These are phyloP conservation scores for Zaprionus vittiger DNA, from an alignment of 1,140 invertebrate genomes.

Conservation along the genomic window DNA sequence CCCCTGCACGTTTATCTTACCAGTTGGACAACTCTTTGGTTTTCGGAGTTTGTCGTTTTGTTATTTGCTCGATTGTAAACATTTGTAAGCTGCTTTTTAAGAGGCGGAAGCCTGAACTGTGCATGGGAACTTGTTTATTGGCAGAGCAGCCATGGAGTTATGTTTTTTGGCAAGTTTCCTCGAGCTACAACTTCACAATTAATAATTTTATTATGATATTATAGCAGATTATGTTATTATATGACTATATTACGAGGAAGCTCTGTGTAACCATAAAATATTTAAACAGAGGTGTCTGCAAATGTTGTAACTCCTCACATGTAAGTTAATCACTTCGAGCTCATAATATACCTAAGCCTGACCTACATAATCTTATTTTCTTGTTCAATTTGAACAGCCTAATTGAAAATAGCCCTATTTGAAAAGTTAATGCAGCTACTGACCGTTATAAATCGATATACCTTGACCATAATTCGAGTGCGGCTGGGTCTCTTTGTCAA, in stretches of 20 bases:
- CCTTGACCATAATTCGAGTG: conserved; percentile 53
- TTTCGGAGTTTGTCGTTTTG: conserved; percentile 39
- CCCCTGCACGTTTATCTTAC: conserved; percentile 12
- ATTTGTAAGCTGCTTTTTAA: conserved; percentile 52
- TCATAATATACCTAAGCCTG: not conserved
- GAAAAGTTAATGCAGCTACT: not conserved
- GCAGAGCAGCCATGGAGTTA: not conserved
- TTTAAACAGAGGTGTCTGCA: not conserved
- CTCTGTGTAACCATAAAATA: not conserved
- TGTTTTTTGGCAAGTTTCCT: not conserved
- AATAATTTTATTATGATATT: no score
- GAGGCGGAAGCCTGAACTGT: conserved; percentile 60
- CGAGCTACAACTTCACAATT: not conserved
- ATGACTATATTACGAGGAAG: no score
- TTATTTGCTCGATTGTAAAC: conserved; percentile 49
- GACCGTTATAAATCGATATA: conserved; percentile 35
- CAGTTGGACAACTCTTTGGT: conserved; percentile 44
- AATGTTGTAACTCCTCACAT: not conserved
- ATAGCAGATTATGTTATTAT: no score
- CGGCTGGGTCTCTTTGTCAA: conserved; percentile 24
- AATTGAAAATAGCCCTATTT: conserved; percentile 3
- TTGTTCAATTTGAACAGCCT: not conserved
- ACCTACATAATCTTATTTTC: not conserved
- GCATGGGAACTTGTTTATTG: conserved; percentile 25
- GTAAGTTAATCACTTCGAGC: not conserved